Evolutionary conservation across 2,113 vertebrate species (phyloP), one percentile per base, ranked within the genome.

Genomic region (Vidua macroura): DNA sequence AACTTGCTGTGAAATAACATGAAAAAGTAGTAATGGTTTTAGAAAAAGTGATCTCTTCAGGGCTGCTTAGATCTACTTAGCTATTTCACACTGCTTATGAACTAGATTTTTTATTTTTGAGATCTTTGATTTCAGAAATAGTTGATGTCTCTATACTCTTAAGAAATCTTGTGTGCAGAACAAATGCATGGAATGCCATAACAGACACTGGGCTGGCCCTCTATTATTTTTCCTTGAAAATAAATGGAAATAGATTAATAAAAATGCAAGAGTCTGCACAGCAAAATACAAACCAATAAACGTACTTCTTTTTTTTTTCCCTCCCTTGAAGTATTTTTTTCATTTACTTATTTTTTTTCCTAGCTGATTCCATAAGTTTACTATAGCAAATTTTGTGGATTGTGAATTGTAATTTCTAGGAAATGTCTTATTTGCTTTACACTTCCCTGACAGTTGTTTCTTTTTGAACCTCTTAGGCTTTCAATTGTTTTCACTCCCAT

Each of bases 281-380:
- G 16, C 31, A 49, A 11, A 56, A 66, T 44, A 19, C 2, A 63
- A 79, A 84, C 3, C 16, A 60, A 17, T 46, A 58, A 48, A 80
- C 35, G 1, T 4, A 37, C 35, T 52, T 58, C 0, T 13, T 31
- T 55, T 56, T 15, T 4, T 10, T 0, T 0, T 0, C 1, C 10
- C 1, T 3, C 3, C 11, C 23, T 37, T 59, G 21, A 76, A 86
- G 2, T 8, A 20, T 73, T 64, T 83, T 0, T 56, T 77, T 53
- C 3, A 59, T 90, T 58, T 35, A 46, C 4, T 22, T 17, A 3
- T 16, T 21, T 7, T 7, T 6, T 16, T 43, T 55, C 13, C 23
- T 60, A 22, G 51, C 12, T 73, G 33, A 68, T 64, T 39, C 58
- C 8, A 27, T 41, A 73, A 73, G 13, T 56, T 49, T 16, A 83